A percentile compares a stretch with the other conserved stretches of the same genome.
Evolutionary conservation across 1,140 invertebrate species (phyloP).

Genomic region (Chelonus insularis): DNA sequence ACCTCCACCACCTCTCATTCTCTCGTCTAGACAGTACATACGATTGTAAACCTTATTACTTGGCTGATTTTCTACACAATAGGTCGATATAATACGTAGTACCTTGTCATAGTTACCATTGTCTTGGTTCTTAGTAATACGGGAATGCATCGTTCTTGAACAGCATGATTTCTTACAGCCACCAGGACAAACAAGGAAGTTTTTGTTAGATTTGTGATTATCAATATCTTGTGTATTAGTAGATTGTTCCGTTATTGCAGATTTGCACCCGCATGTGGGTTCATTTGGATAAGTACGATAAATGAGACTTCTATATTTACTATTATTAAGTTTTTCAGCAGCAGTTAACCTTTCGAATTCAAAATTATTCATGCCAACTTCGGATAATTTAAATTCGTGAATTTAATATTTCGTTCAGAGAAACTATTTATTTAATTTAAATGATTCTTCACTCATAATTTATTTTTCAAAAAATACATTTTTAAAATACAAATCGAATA

Average conservation of each 20-base stretch:
- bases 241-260: slow-evolving; percentile 17
- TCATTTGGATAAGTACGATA: slow-evolving; percentile 43
- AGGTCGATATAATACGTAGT: slow-evolving; percentile 12
- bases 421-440: not conserved
- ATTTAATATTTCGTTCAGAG: not conserved
- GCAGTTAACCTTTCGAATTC: slow-evolving; percentile 41
- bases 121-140: not conserved
- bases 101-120: slow-evolving; percentile 30
- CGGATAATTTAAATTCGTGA: slow-evolving; percentile 22
- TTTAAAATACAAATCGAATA: too few species aligned
- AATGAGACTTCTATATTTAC: slow-evolving; percentile 38
- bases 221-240: slow-evolving; percentile 23
- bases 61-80: slow-evolving; percentile 28
- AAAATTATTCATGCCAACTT: slow-evolving; percentile 34
- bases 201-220: not conserved
- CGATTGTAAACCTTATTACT: slow-evolving; percentile 18
- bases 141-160: slow-evolving; percentile 23
- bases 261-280: slow-evolving; percentile 39
- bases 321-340: slow-evolving; percentile 47
- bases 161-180: slow-evolving; percentile 38
- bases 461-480: too few species aligned
- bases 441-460: too few species aligned
- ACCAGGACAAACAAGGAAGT: slow-evolving; percentile 34
- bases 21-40: slow-evolving; percentile 2
- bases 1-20: slow-evolving; percentile 20